phyloP scores from a whole-genome alignment of 2,888 invertebrate genomes.

The Drosophila hamatofila region DNA sequence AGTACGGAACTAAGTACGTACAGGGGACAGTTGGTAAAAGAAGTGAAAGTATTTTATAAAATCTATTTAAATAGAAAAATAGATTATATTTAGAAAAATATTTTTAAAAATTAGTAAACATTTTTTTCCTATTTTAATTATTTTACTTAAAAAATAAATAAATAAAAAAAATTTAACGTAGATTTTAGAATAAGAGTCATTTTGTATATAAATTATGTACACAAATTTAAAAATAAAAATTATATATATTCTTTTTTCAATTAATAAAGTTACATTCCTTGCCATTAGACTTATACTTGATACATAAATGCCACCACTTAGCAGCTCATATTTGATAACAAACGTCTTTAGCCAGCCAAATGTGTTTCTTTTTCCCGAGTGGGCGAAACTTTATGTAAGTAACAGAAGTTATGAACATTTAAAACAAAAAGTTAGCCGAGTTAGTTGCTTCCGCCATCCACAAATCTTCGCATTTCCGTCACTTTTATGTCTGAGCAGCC shows the following conservation, averaged over 20 bases:
- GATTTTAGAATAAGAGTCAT: too few relatives aligned
- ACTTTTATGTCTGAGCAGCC: conserved; percentile 71
- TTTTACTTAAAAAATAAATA: too few relatives aligned
- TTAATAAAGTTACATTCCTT: neutral
- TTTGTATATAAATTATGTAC: too few relatives aligned
- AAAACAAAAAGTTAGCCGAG: conserved; percentile 24
- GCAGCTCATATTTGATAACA: neutral
- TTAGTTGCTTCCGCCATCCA: conserved; percentile 70
- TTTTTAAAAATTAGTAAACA: too few relatives aligned
- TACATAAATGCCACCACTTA: conserved; percentile 3
- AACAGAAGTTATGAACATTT: conserved; percentile 61
- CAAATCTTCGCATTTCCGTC: conserved; percentile 76
- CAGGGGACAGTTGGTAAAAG: too few relatives aligned
- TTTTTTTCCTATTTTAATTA: too few relatives aligned
- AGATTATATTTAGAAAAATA: too few relatives aligned
- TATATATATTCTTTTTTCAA: neutral
- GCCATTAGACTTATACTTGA: neutral
- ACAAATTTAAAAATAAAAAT: too few relatives aligned
- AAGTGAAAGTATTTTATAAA: too few relatives aligned
- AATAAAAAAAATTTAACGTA: too few relatives aligned
- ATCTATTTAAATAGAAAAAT: too few relatives aligned
- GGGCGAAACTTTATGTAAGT: conserved; percentile 52
- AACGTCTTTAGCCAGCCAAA: neutral
- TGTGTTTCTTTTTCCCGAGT: conserved; percentile 15
- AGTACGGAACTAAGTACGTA: too few relatives aligned